Evolutionary conservation across 2,888 invertebrate species (phyloP).

Genomic region (Dendrolimus houi): DNA sequence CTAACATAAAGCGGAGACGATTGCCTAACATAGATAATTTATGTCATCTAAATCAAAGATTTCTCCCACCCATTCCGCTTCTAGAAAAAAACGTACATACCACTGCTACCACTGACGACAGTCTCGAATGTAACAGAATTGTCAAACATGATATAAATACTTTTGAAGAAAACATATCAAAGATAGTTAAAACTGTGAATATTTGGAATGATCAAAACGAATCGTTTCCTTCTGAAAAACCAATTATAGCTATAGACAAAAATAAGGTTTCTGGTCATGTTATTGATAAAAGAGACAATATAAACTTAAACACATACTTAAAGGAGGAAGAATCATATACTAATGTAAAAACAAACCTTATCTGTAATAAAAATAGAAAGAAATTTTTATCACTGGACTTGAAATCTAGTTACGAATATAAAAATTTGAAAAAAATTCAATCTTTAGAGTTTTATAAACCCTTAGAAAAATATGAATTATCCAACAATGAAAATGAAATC

Average conservation of each 20-base stretch:
- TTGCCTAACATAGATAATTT: conserved; percentile 29
- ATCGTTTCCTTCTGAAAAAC: background rate
- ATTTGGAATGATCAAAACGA: background rate
- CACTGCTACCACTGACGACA: too few species aligned
- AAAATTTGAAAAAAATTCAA: conserved; percentile 16
- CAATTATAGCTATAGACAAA: background rate
- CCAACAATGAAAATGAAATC: conserved; percentile 4
- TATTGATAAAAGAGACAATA: background rate
- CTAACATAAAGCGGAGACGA: conserved; percentile 17
- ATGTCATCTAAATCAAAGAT: conserved; percentile 15
- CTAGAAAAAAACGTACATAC: conserved; percentile 7
- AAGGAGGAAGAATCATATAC: conserved; percentile 11
- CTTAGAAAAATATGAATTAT: conserved; percentile 9
- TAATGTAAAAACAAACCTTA: conserved; percentile 8
- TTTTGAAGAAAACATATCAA: background rate
- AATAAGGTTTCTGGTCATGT: background rate
- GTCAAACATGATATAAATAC: background rate
- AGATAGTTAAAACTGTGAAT: background rate
- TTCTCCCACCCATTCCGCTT: conserved; percentile 27
- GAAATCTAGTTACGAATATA: conserved; percentile 34
- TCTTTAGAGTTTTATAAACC: conserved; percentile 18
- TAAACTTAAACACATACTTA: conserved; percentile 7
- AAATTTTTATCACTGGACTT: conserved; percentile 48
- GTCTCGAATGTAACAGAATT: background rate
- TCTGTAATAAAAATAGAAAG: conserved; percentile 27